These are phyloP conservation scores for Tragopan temminckii DNA, from an alignment of 2,797 vertebrate genomes.

Conservation along the genomic window DNA sequence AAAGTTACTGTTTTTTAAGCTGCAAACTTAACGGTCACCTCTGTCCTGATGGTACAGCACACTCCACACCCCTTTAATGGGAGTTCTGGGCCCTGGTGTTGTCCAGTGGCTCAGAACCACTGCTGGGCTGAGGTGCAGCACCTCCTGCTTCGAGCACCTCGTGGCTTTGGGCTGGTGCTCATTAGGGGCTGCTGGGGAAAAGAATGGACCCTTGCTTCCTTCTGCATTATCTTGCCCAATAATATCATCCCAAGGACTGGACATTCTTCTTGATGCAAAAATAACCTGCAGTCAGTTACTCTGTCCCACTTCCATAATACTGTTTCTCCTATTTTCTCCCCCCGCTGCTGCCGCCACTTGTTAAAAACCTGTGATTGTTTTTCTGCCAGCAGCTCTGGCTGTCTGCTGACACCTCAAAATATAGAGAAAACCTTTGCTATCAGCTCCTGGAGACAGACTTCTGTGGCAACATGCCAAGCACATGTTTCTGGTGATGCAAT, in stretches of 20 bases:
- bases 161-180: background rate
- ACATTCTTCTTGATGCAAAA: background rate
- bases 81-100: background rate
- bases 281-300: background rate
- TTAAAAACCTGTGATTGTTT: no score
- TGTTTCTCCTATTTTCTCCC: background rate
- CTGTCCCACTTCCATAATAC: background rate
- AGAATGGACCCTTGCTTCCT: background rate
- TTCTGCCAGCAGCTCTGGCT: background rate
- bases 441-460: background rate
- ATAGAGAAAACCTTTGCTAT: background rate
- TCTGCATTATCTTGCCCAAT: background rate
- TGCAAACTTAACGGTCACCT: background rate
- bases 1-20: background rate
- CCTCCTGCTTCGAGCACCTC: background rate
- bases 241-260: background rate
- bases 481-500: background rate
- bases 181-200: background rate
- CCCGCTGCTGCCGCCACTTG: background rate
- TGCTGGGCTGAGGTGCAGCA: background rate
- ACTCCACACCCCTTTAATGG: background rate
- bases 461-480: background rate
- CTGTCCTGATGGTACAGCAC: background rate
- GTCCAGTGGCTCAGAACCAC: background rate
- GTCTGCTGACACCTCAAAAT: slow-evolving; percentile 11